These are phyloP conservation scores for Mellivora capensis DNA, from an alignment of 2,113 vertebrate species.

Conservation along the genomic window DNA sequence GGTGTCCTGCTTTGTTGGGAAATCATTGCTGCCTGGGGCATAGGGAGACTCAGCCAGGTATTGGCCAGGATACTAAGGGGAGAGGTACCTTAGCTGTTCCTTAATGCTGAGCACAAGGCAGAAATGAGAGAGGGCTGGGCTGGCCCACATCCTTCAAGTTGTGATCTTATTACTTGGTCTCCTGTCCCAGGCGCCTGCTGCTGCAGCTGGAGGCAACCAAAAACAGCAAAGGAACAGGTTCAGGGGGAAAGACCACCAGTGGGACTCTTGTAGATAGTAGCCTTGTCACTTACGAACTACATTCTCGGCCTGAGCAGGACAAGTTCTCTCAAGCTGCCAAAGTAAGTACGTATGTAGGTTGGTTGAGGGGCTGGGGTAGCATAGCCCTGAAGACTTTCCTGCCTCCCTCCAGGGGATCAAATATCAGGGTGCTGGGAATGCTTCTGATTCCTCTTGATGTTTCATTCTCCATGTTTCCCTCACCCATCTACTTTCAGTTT, in stretches of 20 bases:
- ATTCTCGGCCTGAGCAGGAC: constrained; percentile 94
- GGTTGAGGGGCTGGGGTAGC: background rate
- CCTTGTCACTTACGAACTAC: constrained; percentile 92
- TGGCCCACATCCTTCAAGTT: background rate
- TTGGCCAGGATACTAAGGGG: background rate
- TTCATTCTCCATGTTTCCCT: background rate
- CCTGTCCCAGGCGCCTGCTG: constrained; percentile 87
- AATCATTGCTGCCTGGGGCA: background rate
- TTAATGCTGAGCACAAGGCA: background rate
- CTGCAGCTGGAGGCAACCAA: constrained; percentile 92
- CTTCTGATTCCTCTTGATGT: background rate
- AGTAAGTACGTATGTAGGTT: constrained; percentile 74
- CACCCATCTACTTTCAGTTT: background rate
- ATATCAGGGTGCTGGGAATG: background rate
- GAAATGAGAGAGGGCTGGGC: background rate
- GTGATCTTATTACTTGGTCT: background rate
- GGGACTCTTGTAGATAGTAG: constrained; percentile 76
- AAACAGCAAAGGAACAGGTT: constrained; percentile 76
- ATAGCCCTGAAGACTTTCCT: background rate
- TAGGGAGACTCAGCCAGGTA: background rate
- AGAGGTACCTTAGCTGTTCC: background rate
- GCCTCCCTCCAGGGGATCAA: background rate
- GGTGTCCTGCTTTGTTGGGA: constrained; percentile 53
- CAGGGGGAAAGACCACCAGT: constrained; percentile 75
- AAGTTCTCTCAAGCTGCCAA: constrained; percentile 93